phyloP scores from a whole-genome alignment of 2,888 invertebrate species.

The Oegoconia quadripuncta region DNA sequence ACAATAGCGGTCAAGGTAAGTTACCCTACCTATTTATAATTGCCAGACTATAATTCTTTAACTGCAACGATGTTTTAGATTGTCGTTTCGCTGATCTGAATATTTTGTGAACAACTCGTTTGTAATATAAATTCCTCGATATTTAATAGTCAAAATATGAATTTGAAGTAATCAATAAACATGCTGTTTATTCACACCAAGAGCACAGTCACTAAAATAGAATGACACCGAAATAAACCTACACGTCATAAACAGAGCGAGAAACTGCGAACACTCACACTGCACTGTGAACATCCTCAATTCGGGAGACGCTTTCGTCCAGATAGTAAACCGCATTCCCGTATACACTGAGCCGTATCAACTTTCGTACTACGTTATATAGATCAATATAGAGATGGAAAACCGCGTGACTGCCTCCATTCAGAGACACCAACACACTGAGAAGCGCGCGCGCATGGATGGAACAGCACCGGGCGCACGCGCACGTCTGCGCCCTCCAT shows the following conservation, averaged over 20 bases:
- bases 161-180: conserved; percentile 36
- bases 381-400: conserved; percentile 31
- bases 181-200: conserved; percentile 57
- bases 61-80: too few relatives aligned
- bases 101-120: background rate
- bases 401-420: conserved; percentile 64
- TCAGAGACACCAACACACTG: conserved; percentile 65
- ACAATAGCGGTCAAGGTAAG: too few relatives aligned
- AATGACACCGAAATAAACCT: conserved; percentile 59
- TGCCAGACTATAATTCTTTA: too few relatives aligned
- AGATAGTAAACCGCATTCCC: conserved; percentile 34
- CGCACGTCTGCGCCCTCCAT: conserved; percentile 57
- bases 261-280: conserved; percentile 40
- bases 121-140: conserved; percentile 2
- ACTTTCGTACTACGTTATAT: conserved; percentile 32
- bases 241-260: conserved; percentile 43
- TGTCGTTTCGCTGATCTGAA: background rate
- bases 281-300: conserved; percentile 25
- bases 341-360: conserved; percentile 34
- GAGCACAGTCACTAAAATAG: conserved; percentile 59
- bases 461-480: conserved; percentile 45
- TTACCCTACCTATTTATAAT: too few relatives aligned
- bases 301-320: conserved; percentile 25
- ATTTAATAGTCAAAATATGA: conserved; percentile 11
- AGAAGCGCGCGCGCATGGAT: conserved; percentile 31